These are phyloP conservation scores for Talpa occidentalis DNA, from an alignment of 2,113 vertebrate species.

Conservation along the genomic window DNA sequence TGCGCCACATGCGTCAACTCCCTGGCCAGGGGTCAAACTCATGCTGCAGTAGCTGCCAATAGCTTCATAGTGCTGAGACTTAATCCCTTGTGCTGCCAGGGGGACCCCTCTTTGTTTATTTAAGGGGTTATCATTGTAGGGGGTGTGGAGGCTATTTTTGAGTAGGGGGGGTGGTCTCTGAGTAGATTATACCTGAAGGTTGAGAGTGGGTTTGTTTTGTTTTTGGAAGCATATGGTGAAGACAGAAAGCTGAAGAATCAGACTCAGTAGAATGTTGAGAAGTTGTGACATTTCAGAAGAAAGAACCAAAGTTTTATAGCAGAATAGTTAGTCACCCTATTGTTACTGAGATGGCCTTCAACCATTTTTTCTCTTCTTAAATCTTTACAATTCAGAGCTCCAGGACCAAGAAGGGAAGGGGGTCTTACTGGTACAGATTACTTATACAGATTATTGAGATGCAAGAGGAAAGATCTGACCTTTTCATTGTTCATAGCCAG, in stretches of 20 bases:
- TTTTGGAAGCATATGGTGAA: background rate
- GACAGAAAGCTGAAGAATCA: background rate
- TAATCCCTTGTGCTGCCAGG: too few species aligned
- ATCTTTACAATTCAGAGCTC: background rate
- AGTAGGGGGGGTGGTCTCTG: background rate
- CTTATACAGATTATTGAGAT: background rate
- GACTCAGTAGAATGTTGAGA: background rate
- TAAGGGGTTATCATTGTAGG: background rate
- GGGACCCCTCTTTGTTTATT: background rate
- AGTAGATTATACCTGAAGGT: too few species aligned
- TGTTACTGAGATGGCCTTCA: background rate
- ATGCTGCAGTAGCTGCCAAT: too few species aligned
- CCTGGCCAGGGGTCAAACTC: too few species aligned
- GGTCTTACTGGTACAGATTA: background rate
- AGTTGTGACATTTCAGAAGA: background rate
- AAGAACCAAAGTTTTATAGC: background rate
- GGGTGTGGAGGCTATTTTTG: background rate
- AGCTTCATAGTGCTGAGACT: too few species aligned
- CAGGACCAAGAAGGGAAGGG: background rate
- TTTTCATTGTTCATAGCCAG: background rate
- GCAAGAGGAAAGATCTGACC: background rate
- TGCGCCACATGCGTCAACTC: too few species aligned
- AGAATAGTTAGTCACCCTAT: background rate
- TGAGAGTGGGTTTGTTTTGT: too few species aligned
- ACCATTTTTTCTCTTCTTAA: slow-evolving; percentile 10